phyloP scores from a whole-genome alignment of 2,888 invertebrate genomes.

The Euspilapteryx auroguttella region DNA sequence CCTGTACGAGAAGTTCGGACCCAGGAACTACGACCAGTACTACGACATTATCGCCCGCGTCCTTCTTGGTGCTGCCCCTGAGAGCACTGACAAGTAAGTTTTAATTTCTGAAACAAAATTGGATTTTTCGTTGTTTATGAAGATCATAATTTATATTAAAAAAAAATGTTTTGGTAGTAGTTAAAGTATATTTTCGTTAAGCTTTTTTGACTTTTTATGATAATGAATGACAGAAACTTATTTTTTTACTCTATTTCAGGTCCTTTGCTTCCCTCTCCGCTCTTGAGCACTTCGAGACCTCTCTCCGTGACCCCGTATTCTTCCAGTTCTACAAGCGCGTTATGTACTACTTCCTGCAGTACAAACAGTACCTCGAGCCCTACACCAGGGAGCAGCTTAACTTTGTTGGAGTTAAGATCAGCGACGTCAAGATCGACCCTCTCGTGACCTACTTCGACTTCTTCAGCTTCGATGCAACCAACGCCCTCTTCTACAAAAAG shows the following conservation, averaged over 20 bases:
- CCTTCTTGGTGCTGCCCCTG: constrained; percentile 26
- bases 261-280: constrained; percentile 55
- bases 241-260: too few relatives aligned
- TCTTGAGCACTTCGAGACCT: constrained; percentile 65
- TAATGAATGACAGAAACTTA: too few relatives aligned
- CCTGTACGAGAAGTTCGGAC: constrained; percentile 24
- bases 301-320: constrained; percentile 72
- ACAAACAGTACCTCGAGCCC: constrained; percentile 58
- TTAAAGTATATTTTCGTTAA: too few relatives aligned
- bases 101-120: too few relatives aligned
- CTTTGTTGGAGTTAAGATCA: constrained; percentile 64
- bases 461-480: constrained; percentile 64
- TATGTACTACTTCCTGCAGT: constrained; percentile 57
- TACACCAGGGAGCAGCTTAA: constrained; percentile 61
- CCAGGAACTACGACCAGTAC: constrained; percentile 45
- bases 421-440: constrained; percentile 62
- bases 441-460: constrained; percentile 68
- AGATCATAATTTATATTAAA: too few relatives aligned
- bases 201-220: too few relatives aligned
- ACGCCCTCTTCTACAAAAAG: constrained; percentile 31
- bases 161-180: too few relatives aligned
- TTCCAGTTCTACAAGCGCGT: constrained; percentile 68
- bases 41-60: constrained; percentile 59
- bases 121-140: too few relatives aligned
- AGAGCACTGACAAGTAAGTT: constrained; percentile 21